Conservation (phyloP, 2,888 invertebrate genomes). For the Choristoneura rosaceana region DNA sequence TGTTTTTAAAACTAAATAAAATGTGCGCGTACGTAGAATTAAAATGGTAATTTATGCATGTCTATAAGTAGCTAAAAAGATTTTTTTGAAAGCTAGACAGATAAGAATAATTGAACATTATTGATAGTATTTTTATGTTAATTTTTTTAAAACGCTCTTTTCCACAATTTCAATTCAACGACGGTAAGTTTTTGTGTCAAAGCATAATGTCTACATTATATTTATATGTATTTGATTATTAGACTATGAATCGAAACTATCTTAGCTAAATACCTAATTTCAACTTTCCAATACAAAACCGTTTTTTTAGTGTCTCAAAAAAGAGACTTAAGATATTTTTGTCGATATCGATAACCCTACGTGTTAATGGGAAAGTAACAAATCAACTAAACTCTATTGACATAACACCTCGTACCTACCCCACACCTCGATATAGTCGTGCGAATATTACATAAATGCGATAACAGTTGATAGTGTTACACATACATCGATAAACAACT, state of each 20-base stretch:
- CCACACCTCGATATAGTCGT: not conserved
- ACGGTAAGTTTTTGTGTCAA: too few species aligned
- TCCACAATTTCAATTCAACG: too few species aligned
- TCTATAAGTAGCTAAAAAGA: not conserved
- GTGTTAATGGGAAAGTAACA: not conserved
- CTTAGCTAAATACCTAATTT: too few species aligned
- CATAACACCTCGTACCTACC: conserved; percentile 9
- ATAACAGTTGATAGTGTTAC: conserved; percentile 33
- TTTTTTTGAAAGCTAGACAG: not conserved
- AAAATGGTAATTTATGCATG: not conserved
- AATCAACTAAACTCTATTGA: not conserved
- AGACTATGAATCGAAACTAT: too few species aligned
- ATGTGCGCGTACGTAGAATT: not conserved
- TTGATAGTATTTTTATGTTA: too few species aligned
- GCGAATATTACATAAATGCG: conserved; percentile 33
- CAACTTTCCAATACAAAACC: too few species aligned
- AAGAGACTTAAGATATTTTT: not conserved
- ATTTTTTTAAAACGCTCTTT: too few species aligned
- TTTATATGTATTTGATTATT: too few species aligned
- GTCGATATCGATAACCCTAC: not conserved
- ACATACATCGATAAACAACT: conserved; percentile 35
- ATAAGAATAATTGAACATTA: not conserved
- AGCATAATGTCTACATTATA: too few species aligned
- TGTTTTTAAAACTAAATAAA: conserved; percentile 6
- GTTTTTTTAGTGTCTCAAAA: too few species aligned